Evolutionary conservation across 2,113 vertebrate species (phyloP).

Genomic region (Numenius arquata): DNA sequence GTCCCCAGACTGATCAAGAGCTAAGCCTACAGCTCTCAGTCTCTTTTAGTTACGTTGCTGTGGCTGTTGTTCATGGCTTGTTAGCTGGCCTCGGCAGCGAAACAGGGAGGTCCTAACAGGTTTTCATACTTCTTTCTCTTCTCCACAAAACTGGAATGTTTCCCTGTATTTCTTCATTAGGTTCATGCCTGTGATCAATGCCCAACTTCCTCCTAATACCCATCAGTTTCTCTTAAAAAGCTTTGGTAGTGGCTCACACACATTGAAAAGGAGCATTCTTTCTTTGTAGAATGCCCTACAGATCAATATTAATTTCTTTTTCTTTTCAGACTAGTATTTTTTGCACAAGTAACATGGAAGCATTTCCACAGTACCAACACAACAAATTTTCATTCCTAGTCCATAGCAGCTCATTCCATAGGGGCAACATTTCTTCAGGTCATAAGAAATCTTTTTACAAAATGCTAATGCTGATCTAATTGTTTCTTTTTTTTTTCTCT

Average conservation of each 20-base stretch:
- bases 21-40: background rate
- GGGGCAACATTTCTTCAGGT: background rate
- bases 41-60: background rate
- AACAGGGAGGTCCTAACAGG: background rate
- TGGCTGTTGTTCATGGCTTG: background rate
- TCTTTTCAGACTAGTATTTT: background rate
- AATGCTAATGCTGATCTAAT: background rate
- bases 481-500: background rate
- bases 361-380: background rate
- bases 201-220: background rate
- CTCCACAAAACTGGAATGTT: background rate
- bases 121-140: background rate
- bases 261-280: background rate
- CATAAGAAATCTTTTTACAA: background rate
- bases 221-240: background rate
- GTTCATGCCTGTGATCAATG: background rate
- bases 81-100: background rate
- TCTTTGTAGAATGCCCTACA: background rate
- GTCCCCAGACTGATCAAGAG: slow-evolving; percentile 1
- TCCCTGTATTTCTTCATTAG: background rate
- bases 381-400: background rate
- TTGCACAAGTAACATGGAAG: background rate
- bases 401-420: background rate
- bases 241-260: background rate
- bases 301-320: background rate